Evolutionary conservation across 2,113 vertebrate genomes (phyloP), one percentile per base, ranked within the genome.

Genomic region (Stictonetta naevosa): DNA sequence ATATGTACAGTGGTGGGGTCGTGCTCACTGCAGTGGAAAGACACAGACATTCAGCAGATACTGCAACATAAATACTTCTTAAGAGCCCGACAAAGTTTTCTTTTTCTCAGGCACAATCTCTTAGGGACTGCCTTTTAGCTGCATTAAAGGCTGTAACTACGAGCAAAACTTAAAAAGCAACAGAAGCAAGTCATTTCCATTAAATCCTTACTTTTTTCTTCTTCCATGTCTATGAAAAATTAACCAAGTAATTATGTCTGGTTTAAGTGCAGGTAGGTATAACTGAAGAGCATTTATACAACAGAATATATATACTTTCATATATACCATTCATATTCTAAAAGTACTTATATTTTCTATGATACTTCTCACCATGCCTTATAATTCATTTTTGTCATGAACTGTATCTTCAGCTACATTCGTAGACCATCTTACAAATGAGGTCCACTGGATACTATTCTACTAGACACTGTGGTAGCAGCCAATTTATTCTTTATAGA

Each of bases 21-120:
- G 29, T 46, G 93, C 56, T 95, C 66, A 94, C 92, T 93, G 92
- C 88, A 94, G 90, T 63, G 90, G 60, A 92, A 95, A 92, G 60
- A 40, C 62, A 75, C 6, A 78, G 60, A 72, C n/a, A 50, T 6
- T 53, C 25, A 73, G 34, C 23, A 86, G 48, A 58, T 72, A 59
- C 16, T 84, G 64, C 66, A 86, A 31, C 58, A n/a, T 40, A 36
- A 59, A 14, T 66, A 42, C 64, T 75, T 29, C 40, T 60, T 58
- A 73, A 21, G 48, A 89, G 22, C 14, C 55, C 29, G 36, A 44
- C 56, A 34, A 7, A 12, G 7, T 52, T 93, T 92, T 78, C 34
- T 8, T 12, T 84, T 89, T 69, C 31, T 33, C 19, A 34, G 8
- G 18, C 9, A 60, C 33, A 60, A 4, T 64, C 4, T 0, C 28